Evolutionary conservation across 2,888 invertebrate species (phyloP).

Genomic region (Crioceris asparagi): DNA sequence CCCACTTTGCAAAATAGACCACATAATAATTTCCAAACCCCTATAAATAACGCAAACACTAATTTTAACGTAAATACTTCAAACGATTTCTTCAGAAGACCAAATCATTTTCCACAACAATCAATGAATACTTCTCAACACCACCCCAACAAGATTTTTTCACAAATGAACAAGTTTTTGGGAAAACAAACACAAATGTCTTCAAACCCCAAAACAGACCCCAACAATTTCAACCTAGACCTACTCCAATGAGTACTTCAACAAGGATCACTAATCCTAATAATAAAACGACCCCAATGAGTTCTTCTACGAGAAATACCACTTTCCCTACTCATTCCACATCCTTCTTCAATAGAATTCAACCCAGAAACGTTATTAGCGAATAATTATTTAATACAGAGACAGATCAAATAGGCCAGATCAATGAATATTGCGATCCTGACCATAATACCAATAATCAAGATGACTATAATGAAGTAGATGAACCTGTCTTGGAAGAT

Average conservation of each 20-base stretch:
- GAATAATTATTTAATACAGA: neutral
- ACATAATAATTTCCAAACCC: neutral
- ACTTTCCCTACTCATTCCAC: neutral
- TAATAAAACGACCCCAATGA: slow-evolving; percentile 1
- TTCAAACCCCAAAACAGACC: slow-evolving; percentile 3
- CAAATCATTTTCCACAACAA: slow-evolving; percentile 1
- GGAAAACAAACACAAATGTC: neutral
- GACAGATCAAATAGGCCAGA: neutral
- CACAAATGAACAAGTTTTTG: slow-evolving; percentile 5
- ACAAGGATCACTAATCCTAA: neutral
- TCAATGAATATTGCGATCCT: neutral
- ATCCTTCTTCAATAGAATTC: too few relatives aligned
- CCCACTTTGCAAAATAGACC: too few relatives aligned
- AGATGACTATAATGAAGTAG: neutral
- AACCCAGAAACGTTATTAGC: neutral
- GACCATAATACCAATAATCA: neutral
- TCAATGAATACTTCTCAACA: neutral
- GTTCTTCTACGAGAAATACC: slow-evolving; percentile 4
- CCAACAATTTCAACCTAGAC: neutral
- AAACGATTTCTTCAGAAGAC: too few relatives aligned
- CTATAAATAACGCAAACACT: neutral
- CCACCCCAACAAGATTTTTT: neutral
- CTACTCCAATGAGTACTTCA: neutral
- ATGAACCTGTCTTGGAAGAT: neutral
- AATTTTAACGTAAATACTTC: slow-evolving; percentile 1